phyloP scores from a whole-genome alignment of 1,140 invertebrate genomes.

The Whitmania pigra region DNA sequence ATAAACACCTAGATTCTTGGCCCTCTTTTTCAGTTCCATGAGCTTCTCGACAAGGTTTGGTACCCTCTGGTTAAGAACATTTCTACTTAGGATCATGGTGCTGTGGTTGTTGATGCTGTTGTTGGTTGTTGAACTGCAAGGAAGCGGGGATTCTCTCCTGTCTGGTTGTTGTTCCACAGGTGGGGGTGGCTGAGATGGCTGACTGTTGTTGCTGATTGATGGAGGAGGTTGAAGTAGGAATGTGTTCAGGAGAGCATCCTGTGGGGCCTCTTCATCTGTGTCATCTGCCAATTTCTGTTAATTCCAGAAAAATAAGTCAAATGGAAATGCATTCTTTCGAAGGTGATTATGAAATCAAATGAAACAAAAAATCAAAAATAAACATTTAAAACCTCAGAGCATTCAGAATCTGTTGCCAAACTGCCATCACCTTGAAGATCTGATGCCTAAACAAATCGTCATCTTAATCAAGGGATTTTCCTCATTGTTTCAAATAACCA shows the following conservation, averaged over 20 bases:
- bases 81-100: neutral
- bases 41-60: conserved; percentile 5
- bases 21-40: conserved; percentile 7
- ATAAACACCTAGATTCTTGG: neutral
- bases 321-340: neutral
- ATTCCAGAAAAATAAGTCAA: conserved; percentile 2
- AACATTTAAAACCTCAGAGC: neutral
- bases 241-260: neutral
- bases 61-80: conserved; percentile 4
- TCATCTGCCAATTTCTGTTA: conserved; percentile 2
- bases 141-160: no score
- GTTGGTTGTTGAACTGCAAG: no score
- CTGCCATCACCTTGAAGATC: no score
- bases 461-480: no score
- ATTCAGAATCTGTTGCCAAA: conserved; percentile 9
- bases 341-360: no score
- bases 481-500: no score
- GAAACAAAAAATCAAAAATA: neutral
- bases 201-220: no score
- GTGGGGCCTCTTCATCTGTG: conserved; percentile 1
- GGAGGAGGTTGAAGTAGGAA: no score
- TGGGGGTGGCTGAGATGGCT: no score
- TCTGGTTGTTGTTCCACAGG: no score
- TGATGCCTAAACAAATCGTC: no score
- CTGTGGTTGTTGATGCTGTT: conserved; percentile 4